Base-by-base conservation (phyloP, 2,888 invertebrate genomes). In the Eucera pruinosa region DNA sequence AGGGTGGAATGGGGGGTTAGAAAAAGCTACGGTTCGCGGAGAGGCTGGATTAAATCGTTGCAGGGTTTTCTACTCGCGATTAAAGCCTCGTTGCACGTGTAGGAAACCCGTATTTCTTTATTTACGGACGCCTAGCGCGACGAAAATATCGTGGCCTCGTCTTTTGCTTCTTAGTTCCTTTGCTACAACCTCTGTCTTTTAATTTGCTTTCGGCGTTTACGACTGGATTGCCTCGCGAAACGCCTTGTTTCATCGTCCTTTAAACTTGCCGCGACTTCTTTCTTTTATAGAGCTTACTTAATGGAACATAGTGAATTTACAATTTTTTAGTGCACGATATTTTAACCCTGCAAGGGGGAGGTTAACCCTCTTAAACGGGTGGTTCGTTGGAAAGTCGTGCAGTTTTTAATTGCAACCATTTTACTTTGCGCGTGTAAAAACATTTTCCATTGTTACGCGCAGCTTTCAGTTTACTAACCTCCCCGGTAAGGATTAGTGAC, bases 31-130 rank as follows among this genome's bases (percentile, higher is more conserved):
- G 70, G 48, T 18, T 25, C 64, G 30, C 55, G 52, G 45, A 15
- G 33, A 13, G n/a, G 13, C 7, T 11, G 72, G 73, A 74, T 74
- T 74, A 74, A 30, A 33, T 57, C 30, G 73, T 71, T 48, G 23
- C 41, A 15, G 55, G 62, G 48, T 57, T 62, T 74, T 43, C 61
- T 18, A 15, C 33, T 7, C 25, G 36, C 72, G 71, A 73, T 80
- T 67, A 66, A 54, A 61, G 43, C 18, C 58, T 52, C 27, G 36
- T 55, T n/a, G 39, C 15, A 25, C 57, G 25, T 0, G 54, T 54
- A 33, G n/a, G n/a, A 54, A 18, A n/a, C n/a, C 27, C 0, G 30
- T 54, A 33, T 25, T 54, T 33, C 6, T 33, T 54, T 52, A 52
- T 52, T 52, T 52, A 13, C 27, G 27, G 11, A 13, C 25, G 11